Conservation (phyloP, 1,140 invertebrate species). For the Pemphigus obesinymphae region DNA sequence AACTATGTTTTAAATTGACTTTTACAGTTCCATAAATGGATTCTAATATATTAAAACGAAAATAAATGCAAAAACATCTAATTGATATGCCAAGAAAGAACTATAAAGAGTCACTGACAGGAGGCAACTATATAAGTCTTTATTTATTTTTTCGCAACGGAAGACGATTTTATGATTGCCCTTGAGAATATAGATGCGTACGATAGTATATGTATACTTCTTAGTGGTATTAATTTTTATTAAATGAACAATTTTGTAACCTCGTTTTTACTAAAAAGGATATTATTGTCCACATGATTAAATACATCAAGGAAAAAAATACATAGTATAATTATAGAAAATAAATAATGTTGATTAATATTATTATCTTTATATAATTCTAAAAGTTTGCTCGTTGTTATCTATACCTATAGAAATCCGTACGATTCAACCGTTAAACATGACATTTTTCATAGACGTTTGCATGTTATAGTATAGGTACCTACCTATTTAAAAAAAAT, state of each 20-base stretch:
- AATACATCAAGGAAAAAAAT: slow-evolving; percentile 5
- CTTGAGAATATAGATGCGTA: slow-evolving; percentile 15
- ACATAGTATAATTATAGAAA: too few species aligned
- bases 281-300: background rate
- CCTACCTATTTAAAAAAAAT: too few species aligned
- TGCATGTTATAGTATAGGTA: too few species aligned
- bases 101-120: background rate
- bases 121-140: background rate
- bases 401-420: too few species aligned
- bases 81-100: background rate
- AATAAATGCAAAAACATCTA: background rate
- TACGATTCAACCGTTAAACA: too few species aligned
- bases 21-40: background rate
- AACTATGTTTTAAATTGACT: background rate
- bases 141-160: background rate
- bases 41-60: background rate
- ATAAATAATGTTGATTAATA: too few species aligned
- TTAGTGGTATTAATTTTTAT: background rate
- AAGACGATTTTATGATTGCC: slow-evolving; percentile 14
- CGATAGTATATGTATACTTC: background rate
- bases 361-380: too few species aligned
- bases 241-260: slow-evolving; percentile 26
- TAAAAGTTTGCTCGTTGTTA: too few species aligned
- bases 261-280: slow-evolving; percentile 32
- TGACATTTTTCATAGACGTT: too few species aligned